Evolutionary conservation across 2,113 vertebrate genomes (phyloP), one percentile per base, ranked within the genome.

Genomic region (Pedionomus torquatus): DNA sequence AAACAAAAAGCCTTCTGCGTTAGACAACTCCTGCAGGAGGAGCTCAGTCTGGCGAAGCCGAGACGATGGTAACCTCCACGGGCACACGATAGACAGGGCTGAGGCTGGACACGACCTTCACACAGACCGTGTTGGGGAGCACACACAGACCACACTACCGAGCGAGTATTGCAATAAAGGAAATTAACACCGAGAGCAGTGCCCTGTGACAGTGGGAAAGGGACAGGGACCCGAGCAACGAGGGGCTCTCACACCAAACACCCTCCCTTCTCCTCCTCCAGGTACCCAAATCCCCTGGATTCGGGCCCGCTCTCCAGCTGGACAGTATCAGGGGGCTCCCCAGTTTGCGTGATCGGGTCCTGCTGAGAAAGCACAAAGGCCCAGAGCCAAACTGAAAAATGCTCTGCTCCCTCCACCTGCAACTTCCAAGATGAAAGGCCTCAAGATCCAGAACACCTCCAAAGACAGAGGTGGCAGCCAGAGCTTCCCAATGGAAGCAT

Each of bases 191-290:
- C 8, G 4, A 16, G 21, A 25, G 49, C 33, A 14, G 23, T 3
- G 7, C 61, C 6, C 5, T 14, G 28, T 0, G 9, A 57, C 30
- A 9, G 33, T 1, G 23, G 30, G 28, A 43, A 35, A 17, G 30
- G 0, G 23, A 33, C 2, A 58, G 0, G 7, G 37, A 49, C 13
- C 35, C 4, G 2, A 31, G 49, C 3, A 16, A 7, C 0, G 8
- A 18, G 30, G 51, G 52, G 17, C 17, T 28, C 43, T 37, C 26
- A 12, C 10, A 13, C 31, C 31, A 14, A 43, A 80, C 19, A 7
- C 48, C 17, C 26, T 17, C 33, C 76, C 9, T 57, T 30, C 43
- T 9, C 35, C 60, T 66, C 51, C 17, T 17, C 54, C 63, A 33
- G 52, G 4, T 28, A 28, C 61, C 52, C 4, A 69, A 20, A 61